Base-by-base conservation (phyloP, 2,888 invertebrate genomes). In the Archips crataeganus region DNA sequence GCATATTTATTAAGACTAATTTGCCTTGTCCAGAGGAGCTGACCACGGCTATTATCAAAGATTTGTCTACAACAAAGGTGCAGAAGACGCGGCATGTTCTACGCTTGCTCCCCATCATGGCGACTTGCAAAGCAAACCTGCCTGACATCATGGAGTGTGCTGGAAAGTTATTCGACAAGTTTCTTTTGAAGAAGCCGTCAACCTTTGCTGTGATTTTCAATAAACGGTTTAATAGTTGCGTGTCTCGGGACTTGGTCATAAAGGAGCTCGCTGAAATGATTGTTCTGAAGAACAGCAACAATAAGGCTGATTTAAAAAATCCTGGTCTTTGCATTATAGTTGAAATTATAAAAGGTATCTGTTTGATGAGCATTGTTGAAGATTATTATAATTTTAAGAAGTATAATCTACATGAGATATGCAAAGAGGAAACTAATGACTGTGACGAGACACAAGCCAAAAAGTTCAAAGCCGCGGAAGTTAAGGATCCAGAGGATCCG, bases 1-100 rank as follows among this genome's bases (percentile, higher is more conserved):
- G 97, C 81, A 91, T 99, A 76, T 99, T 99, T 83, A 98, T 99
- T 77, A 96, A 96, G 86, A 97, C 98, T 0, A 97, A 96, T 61
- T 89, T 98, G 63, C 95, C 96, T 54, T 95, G 98, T 90, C 98
- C 98, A 3, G 95, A 96, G 71, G 95, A 96, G 77, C 84, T 99
- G 39, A 97, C 96, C 0, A 91, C 95, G 32, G 93, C 94, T 70
- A 97, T 99, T 75, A 93, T 98, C 62, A 95, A 96, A 80, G 97
- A 98, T 84, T 94, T 98, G 75, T 90, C 95, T 66, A 86, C 95
- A 32, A 97, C 96, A 0, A 96, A 96, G 82, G 89, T 95, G 74
- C 96, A 96, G 80, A 97, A 97, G 88, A 96, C 97, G 0, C 95
- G 97, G 79, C 97, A 96, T 89, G 95, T 99, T 2, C 84, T 98